Evolutionary conservation across 2,113 vertebrate species (phyloP).

Genomic region (Plestiodon gilberti): DNA sequence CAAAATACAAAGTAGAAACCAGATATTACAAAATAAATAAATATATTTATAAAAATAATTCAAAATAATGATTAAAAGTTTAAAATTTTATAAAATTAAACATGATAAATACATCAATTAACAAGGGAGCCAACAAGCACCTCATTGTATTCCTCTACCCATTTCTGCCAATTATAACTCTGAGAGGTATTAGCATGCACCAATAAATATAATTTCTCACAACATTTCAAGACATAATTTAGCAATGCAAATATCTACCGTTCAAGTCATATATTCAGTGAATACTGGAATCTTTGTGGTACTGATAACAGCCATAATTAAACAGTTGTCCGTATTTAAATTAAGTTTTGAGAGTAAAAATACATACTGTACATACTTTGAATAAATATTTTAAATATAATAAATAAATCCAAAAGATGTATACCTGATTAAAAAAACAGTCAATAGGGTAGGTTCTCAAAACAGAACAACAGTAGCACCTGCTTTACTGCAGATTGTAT

Average conservation of each 20-base stretch:
- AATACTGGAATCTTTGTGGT: not conserved
- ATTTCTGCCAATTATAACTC: too few relatives aligned
- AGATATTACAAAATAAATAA: too few relatives aligned
- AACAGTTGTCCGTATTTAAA: slow-evolving; percentile 40
- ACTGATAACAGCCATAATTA: slow-evolving; percentile 28
- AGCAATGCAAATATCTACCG: not conserved
- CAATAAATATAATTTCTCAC: slow-evolving; percentile 22
- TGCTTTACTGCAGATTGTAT: slow-evolving; percentile 68
- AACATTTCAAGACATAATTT: not conserved
- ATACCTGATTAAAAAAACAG: slow-evolving; percentile 46
- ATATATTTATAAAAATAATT: too few relatives aligned
- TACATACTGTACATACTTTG: slow-evolving; percentile 56
- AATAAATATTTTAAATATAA: slow-evolving; percentile 75
- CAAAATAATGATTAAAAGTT: too few relatives aligned
- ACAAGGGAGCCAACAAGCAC: too few relatives aligned
- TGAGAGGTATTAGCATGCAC: too few relatives aligned
- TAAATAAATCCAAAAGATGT: slow-evolving; percentile 71
- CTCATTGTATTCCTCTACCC: too few relatives aligned
- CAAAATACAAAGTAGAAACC: too few relatives aligned
- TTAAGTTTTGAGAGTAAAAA: slow-evolving; percentile 62
- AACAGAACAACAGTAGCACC: slow-evolving; percentile 76
- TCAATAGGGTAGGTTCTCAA: slow-evolving; percentile 73
- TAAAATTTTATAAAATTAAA: too few relatives aligned
- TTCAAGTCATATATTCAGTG: not conserved
- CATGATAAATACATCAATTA: too few relatives aligned